A percentile compares a stretch with the other conserved stretches of the same genome.
These are phyloP conservation scores for Ornithoptera priamus DNA, from an alignment of 2,888 invertebrate genomes.

Conservation along the genomic window DNA sequence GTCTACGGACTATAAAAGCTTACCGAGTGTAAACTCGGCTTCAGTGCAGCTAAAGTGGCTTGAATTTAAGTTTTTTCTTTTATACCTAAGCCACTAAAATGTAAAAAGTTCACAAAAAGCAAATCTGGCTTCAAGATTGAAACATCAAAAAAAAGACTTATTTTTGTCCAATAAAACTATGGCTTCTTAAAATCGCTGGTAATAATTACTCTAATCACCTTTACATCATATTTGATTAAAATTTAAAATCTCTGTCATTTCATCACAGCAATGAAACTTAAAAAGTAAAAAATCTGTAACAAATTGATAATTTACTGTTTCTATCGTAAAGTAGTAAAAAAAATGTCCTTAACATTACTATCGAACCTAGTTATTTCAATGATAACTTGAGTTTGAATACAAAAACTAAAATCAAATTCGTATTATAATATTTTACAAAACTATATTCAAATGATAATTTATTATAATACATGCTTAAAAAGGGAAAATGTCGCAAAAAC, in stretches of 20 bases:
- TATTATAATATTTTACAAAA: background rate
- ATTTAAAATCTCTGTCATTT: too few species aligned
- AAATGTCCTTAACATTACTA: too few species aligned
- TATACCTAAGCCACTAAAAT: conserved; percentile 8
- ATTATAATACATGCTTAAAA: background rate
- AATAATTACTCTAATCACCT: too few species aligned
- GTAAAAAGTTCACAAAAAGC: conserved; percentile 1
- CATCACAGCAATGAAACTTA: too few species aligned
- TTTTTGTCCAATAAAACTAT: background rate
- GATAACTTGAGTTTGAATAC: too few species aligned
- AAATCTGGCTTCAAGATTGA: background rate
- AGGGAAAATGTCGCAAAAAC: background rate
- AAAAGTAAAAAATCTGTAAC: too few species aligned
- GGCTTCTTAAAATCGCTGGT: too few species aligned
- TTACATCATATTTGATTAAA: too few species aligned
- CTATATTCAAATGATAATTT: background rate
- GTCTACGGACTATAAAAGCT: conserved; percentile 24
- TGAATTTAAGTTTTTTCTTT: conserved; percentile 14
- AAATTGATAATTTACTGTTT: too few species aligned
- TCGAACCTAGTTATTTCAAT: too few species aligned
- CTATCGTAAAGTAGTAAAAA: too few species aligned
- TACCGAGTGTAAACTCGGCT: conserved; percentile 20
- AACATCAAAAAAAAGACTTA: background rate
- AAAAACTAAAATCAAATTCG: too few species aligned
- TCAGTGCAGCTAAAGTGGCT: conserved; percentile 11